A percentile compares a stretch with the other conserved stretches of the same genome.
Evolutionary conservation across 2,797 vertebrate genomes (phyloP).

Genomic region (Labroides dimidiatus): DNA sequence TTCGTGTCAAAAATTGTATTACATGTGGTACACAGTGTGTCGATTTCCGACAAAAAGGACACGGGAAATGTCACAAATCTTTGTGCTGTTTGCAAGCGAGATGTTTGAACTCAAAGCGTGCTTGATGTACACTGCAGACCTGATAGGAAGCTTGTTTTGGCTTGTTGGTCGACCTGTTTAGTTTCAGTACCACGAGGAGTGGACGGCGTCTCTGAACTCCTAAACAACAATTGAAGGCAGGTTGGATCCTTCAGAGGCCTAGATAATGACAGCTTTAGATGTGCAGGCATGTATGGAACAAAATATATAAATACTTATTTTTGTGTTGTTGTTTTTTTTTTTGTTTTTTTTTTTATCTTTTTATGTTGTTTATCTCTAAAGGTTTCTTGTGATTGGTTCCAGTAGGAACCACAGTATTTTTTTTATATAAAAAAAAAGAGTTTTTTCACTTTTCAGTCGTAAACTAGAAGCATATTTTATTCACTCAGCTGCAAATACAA

Average conservation of each 20-base stretch:
- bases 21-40: slow-evolving; percentile 26
- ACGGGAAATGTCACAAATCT: slow-evolving; percentile 44
- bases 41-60: slow-evolving; percentile 40
- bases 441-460: too few relatives aligned
- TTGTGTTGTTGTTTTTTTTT: too few relatives aligned
- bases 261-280: slow-evolving; percentile 1
- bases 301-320: too few relatives aligned
- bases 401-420: too few relatives aligned
- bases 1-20: slow-evolving; percentile 2
- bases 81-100: slow-evolving; percentile 25
- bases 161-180: slow-evolving; percentile 1
- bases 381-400: too few relatives aligned
- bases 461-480: too few relatives aligned
- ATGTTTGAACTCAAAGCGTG: slow-evolving; percentile 1
- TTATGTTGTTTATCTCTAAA: too few relatives aligned
- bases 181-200: slow-evolving; percentile 70
- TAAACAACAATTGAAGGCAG: slow-evolving; percentile 15
- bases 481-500: too few relatives aligned
- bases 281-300: slow-evolving; percentile 8
- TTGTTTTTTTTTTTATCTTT: too few relatives aligned
- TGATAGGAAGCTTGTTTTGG: not conserved
- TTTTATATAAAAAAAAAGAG: too few relatives aligned
- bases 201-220: slow-evolving; percentile 61
- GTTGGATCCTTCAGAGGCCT: slow-evolving; percentile 28
- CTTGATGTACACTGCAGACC: not conserved